phyloP scores from a whole-genome alignment of 1,140 invertebrate species.

The Caligus rogercresseyi region DNA sequence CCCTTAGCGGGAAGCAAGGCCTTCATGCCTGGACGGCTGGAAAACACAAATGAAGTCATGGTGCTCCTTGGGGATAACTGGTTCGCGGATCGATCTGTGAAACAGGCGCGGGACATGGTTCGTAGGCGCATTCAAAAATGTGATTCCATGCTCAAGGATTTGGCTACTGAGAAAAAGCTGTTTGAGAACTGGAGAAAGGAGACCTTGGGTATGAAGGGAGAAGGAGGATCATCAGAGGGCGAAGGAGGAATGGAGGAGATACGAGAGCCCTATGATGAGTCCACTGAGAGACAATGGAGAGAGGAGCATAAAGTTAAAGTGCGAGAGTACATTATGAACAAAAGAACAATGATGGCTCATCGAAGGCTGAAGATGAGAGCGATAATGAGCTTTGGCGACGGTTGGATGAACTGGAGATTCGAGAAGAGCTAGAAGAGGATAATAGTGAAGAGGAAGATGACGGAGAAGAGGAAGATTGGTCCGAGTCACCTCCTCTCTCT shows the following conservation, averaged over 20 bases:
- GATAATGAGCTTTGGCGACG: conserved; percentile 34
- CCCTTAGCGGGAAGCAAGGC: conserved; percentile 41
- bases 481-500: conserved; percentile 11
- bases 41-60: conserved; percentile 51
- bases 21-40: conserved; percentile 45
- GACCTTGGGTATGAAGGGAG: conserved; percentile 25
- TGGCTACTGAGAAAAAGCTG: conserved; percentile 33
- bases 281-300: conserved; percentile 37
- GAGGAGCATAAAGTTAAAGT: conserved; percentile 35
- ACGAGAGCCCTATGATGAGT: conserved; percentile 36
- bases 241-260: conserved; percentile 32
- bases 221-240: conserved; percentile 29
- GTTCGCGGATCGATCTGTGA: conserved; percentile 46
- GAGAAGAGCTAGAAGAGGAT: conserved; percentile 32
- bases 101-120: conserved; percentile 42
- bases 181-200: conserved; percentile 30
- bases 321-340: conserved; percentile 30
- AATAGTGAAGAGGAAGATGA: not conserved
- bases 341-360: conserved; percentile 26
- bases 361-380: conserved; percentile 27
- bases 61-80: conserved; percentile 47
- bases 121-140: conserved; percentile 38
- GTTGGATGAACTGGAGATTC: conserved; percentile 36
- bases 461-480: conserved; percentile 1
- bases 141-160: conserved; percentile 32